Base-by-base conservation (phyloP, 2,113 vertebrate species). In the Leptobrachium leishanense region DNA sequence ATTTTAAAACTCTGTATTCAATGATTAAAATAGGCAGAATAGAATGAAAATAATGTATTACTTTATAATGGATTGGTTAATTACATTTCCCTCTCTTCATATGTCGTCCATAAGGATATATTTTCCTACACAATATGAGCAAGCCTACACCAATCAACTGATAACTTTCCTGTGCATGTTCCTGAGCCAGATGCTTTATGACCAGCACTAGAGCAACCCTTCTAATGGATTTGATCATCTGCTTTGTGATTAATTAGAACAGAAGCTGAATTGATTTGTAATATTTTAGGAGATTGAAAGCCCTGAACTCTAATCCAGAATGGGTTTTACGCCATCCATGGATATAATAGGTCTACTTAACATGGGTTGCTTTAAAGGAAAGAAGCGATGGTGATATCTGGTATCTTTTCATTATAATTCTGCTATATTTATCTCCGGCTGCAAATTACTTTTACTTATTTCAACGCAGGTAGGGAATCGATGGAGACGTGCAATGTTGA, bases 111-210 rank as follows among this genome's bases (percentile, higher is more conserved):
- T 78, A 72, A 78, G 43, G 7, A 10, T 0, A 78, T 53, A 72
- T 42, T 43, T 72, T 79, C n/a, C 53, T 57, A 11, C 62, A n/a
- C 44, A 15, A 43, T 31, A 62, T 20, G 6, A 46, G n/a, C 40
- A 13, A 10, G 42, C 54, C 2, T 72, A 67, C 54, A 43, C 77
- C 69, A 79, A 79, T 66, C 62, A 39, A 3, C 42, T 15, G 20
- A n/a, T 2, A 31, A 55, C 68, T 11, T 15, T 74, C 41, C 50
- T 80, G 7, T 53, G 68, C 67, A 67, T 67, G 65, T 64, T 74
- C 66, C 67, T 53, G 57, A 67, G 71, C 46, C 70, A 74, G 71
- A 74, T 80, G 77, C 77, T 68, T 74, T 74, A 73, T 80, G 67
- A 68, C 42, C 68, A 44, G 59, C 59, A 9, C 39, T 79, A 41